Conservation (phyloP, 2,113 vertebrate species). For the Embiotoca jacksoni region DNA sequence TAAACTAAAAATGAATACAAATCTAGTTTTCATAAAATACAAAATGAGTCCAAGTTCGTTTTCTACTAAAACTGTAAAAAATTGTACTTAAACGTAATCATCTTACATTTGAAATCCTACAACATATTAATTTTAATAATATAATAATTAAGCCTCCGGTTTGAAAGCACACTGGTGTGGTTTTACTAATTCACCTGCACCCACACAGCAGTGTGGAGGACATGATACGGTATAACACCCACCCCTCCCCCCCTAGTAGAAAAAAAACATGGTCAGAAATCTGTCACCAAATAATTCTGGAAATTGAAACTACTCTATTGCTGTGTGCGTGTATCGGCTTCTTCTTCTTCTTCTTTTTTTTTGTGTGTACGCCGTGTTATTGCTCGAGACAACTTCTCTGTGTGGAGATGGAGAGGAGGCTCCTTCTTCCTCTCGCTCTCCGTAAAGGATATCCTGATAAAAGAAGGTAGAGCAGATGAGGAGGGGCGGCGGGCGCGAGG, state of each 20-base stretch:
- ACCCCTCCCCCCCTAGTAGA: conserved; percentile 23
- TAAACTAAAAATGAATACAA: too few species aligned
- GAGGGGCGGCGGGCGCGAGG: conserved; percentile 10
- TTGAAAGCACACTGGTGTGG: background rate
- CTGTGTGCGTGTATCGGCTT: conserved; percentile 50
- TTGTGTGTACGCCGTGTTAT: conserved; percentile 72
- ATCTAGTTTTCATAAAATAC: too few species aligned
- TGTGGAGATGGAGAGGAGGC: conserved; percentile 64
- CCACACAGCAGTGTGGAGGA: conserved; percentile 34
- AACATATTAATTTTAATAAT: too few species aligned
- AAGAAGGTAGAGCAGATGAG: conserved; percentile 74
- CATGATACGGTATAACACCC: conserved; percentile 52
- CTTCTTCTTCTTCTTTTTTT: too few species aligned
- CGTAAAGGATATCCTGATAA: conserved; percentile 81
- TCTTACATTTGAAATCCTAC: background rate
- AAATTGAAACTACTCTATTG: conserved; percentile 83
- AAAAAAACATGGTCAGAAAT: conserved; percentile 44
- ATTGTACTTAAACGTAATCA: background rate
- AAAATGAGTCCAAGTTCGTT: background rate
- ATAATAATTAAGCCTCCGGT: too few species aligned
- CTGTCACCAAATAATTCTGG: conserved; percentile 73
- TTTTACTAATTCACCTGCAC: conserved; percentile 35
- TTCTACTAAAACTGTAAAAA: background rate
- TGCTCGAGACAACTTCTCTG: conserved; percentile 71
- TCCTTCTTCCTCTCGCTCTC: conserved; percentile 54